phyloP scores from a whole-genome alignment of 2,888 invertebrate species.

The Pandemis cinnamomeana region DNA sequence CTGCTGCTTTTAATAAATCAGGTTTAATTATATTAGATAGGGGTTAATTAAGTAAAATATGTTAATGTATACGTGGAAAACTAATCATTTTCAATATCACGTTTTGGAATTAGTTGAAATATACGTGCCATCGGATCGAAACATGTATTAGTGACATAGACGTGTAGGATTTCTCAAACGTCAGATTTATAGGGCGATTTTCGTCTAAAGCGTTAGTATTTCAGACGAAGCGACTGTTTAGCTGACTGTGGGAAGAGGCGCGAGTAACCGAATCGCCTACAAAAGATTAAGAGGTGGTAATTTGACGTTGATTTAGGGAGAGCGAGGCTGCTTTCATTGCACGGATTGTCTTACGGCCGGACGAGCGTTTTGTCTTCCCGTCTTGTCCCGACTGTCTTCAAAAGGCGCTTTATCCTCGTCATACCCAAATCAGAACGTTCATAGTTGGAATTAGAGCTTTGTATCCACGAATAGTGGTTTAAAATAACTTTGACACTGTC shows the following conservation, averaged over 20 bases:
- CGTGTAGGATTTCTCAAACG: constrained; percentile 80
- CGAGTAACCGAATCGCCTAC: constrained; percentile 78
- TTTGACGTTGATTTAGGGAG: constrained; percentile 83
- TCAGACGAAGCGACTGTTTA: constrained; percentile 62
- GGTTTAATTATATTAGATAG: constrained; percentile 35
- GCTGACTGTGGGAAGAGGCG: constrained; percentile 69
- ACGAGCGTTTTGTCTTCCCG: constrained; percentile 64
- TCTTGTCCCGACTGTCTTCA: constrained; percentile 50
- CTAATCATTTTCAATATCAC: constrained; percentile 69
- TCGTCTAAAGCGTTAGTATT: constrained; percentile 64
- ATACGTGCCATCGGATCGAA: constrained; percentile 61
- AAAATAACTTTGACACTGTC: not conserved
- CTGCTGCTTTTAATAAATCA: constrained; percentile 29
- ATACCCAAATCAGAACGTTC: constrained; percentile 41
- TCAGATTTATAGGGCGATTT: constrained; percentile 75
- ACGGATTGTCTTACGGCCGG: constrained; percentile 73
- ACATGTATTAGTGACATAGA: constrained; percentile 76
- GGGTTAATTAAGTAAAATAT: constrained; percentile 27
- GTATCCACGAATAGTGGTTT: not conserved
- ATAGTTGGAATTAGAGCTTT: not conserved
- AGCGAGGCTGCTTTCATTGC: constrained; percentile 70
- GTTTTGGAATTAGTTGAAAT: constrained; percentile 51
- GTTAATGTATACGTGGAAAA: constrained; percentile 55
- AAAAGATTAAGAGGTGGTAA: constrained; percentile 83
- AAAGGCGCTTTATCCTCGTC: constrained; percentile 49